Evolutionary conservation across 2,797 vertebrate species (phyloP), one percentile per base, ranked within the genome.

Genomic region (Varecia variegata): DNA sequence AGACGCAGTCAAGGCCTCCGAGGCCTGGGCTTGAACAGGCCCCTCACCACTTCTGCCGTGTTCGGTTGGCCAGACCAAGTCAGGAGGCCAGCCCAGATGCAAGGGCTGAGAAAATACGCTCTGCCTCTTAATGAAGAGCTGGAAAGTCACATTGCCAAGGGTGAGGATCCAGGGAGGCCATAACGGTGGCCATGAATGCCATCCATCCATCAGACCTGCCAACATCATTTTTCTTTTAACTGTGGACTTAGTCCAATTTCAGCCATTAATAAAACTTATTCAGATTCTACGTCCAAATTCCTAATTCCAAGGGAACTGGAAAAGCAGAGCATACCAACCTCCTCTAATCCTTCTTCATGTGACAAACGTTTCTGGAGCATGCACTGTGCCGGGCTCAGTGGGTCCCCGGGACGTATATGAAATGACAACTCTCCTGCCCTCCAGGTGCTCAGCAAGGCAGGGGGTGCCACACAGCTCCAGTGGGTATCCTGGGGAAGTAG

Each of bases 201-300:
- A 43, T 52, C 70, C 12, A 17, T 23, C 71, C 54, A 7, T 88
- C 43, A 47, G 70, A 88, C 12, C 50, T 40, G 71, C 17, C 92
- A 89, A 32, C 23, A 13, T 25, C 43, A 43, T 62, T 94, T 90
- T 88, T 71, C 77, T 70, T 88, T 91, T 90, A 56, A 45, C 54
- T 35, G 84, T 25, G 70, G 77, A 80, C 43, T 85, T 85, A 10
- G 71, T 85, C 43, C 17, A 6, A 47, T 70, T 94, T 94, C 88
- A 85, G 83, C 52, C n/a, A 18, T 56, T 93, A 52, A 40, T 54
- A 45, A 70, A 77, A 81, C 65, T 80, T 58, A 30, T 56, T 73
- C 50, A 52, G 25, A n/a, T 88, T 93, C 21, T 23, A 77, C 60
- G 84, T 95, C 54, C 88, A 90, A 90, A 93, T 93, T 84, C 60